A percentile compares a stretch with the other conserved stretches of the same genome.
These are phyloP conservation scores for Adela reaumurella DNA, from an alignment of 2,888 invertebrate species.

Conservation along the genomic window DNA sequence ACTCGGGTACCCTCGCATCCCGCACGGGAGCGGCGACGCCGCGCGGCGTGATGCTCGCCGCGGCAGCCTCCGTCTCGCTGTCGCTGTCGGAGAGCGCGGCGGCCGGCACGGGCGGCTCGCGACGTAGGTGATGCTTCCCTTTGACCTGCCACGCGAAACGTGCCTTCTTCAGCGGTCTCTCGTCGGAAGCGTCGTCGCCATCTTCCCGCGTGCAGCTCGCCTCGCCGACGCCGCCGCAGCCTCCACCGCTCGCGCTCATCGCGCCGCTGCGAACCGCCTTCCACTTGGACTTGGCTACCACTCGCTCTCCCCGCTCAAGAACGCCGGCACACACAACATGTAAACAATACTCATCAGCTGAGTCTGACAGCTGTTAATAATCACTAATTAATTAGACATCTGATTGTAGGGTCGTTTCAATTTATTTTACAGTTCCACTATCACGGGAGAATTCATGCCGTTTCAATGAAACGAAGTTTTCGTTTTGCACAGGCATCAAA, in stretches of 20 bases:
- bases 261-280: background rate
- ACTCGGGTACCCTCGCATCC: too few relatives aligned
- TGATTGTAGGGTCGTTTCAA: too few relatives aligned
- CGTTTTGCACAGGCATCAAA: too few relatives aligned
- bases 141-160: conserved; percentile 66
- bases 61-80: conserved; percentile 1
- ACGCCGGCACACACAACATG: background rate
- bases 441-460: too few relatives aligned
- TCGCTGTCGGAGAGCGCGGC: conserved; percentile 11
- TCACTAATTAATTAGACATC: background rate
- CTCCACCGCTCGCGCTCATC: background rate
- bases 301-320: background rate
- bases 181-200: conserved; percentile 47
- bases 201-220: conserved; percentile 50
- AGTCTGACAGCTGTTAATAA: background rate
- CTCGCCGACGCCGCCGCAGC: conserved; percentile 22
- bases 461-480: too few relatives aligned
- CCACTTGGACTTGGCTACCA: too few relatives aligned
- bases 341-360: background rate
- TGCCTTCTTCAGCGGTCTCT: conserved; percentile 63
- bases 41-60: background rate
- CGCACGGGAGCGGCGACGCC: too few relatives aligned
- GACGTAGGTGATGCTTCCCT: conserved; percentile 59
- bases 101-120: conserved; percentile 12
- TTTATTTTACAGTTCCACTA: too few relatives aligned